These are phyloP conservation scores for Stegodyphus dumicola DNA, from an alignment of 1,140 invertebrate species.

Conservation along the genomic window DNA sequence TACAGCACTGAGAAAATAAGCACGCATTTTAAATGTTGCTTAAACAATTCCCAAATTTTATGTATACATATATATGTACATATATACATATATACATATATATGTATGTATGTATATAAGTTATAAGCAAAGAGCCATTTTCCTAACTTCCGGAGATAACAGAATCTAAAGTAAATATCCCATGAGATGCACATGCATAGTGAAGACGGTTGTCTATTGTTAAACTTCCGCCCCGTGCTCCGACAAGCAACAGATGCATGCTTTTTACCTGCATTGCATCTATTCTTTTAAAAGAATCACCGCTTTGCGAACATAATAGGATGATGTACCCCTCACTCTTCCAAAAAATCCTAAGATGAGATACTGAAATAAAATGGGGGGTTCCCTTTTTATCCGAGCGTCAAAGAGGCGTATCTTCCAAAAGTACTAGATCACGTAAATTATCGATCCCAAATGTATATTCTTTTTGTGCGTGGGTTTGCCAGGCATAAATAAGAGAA, in stretches of 20 bases:
- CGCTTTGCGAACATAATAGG: conserved; percentile 11
- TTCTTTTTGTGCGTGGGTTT: conserved; percentile 40
- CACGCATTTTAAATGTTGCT: too few species aligned
- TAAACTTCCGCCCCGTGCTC: not conserved
- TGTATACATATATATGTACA: too few species aligned
- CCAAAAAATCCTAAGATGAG: conserved; percentile 6
- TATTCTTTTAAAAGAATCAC: conserved; percentile 25
- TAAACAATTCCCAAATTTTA: too few species aligned
- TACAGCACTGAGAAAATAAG: too few species aligned
- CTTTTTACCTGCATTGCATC: conserved; percentile 9
- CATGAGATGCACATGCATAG: not conserved
- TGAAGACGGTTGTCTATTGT: conserved; percentile 5
- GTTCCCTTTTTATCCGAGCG: conserved; percentile 6
- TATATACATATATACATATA: too few species aligned
- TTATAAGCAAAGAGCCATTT: too few species aligned
- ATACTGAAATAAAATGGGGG: not conserved
- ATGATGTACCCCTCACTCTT: conserved; percentile 1
- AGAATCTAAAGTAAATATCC: conserved; percentile 12
- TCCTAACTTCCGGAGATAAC: too few species aligned
- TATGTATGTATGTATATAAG: too few species aligned
- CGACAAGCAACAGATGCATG: conserved; percentile 23
- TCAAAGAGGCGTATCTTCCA: conserved; percentile 36
- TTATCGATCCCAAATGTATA: conserved; percentile 55
- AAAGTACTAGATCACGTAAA: conserved; percentile 24
- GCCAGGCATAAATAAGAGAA: conserved; percentile 55